A percentile compares a stretch with the other conserved stretches of the same genome.
Evolutionary conservation across 2,888 invertebrate genomes (phyloP).

Genomic region (Nemotelus pantherinus): DNA sequence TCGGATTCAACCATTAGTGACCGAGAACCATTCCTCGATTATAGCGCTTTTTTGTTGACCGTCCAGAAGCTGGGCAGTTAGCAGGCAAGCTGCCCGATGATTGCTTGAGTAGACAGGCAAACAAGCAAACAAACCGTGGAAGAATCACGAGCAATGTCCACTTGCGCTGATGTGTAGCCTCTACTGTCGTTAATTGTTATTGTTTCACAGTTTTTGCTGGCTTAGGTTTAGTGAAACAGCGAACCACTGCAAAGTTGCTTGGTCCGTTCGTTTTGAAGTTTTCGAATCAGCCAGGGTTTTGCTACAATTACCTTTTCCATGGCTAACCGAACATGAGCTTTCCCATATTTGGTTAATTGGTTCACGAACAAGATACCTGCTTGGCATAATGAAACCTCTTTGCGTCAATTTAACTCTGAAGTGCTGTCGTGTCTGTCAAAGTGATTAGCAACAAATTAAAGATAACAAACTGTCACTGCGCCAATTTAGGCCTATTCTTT

Average conservation of each 20-base stretch:
- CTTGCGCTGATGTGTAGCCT: background rate
- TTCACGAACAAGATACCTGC: slow-evolving; percentile 4
- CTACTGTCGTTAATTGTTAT: slow-evolving; percentile 13
- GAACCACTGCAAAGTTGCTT: too few relatives aligned
- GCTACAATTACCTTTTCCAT: background rate
- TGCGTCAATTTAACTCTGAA: slow-evolving; percentile 6
- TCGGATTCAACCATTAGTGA: slow-evolving; percentile 28
- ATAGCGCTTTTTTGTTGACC: slow-evolving; percentile 9
- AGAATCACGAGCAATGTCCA: slow-evolving; percentile 1
- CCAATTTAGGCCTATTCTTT: too few relatives aligned
- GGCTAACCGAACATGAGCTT: background rate
- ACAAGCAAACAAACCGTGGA: slow-evolving; percentile 1
- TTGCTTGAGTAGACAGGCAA: slow-evolving; percentile 14
- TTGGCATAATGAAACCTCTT: slow-evolving; percentile 5
- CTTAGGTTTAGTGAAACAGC: background rate
- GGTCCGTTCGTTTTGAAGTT: too few relatives aligned
- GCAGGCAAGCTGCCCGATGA: background rate
- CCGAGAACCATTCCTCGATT: slow-evolving; percentile 24
- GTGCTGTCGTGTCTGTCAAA: background rate
- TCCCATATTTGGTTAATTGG: slow-evolving; percentile 24
- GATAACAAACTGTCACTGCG: too few relatives aligned
- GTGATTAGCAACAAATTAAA: background rate
- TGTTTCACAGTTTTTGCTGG: slow-evolving; percentile 7
- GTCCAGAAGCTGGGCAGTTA: background rate
- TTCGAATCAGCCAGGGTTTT: background rate